Evolutionary conservation across 2,888 invertebrate species (phyloP), one percentile per base, ranked within the genome.

Genomic region (Ormyrus rosae): DNA sequence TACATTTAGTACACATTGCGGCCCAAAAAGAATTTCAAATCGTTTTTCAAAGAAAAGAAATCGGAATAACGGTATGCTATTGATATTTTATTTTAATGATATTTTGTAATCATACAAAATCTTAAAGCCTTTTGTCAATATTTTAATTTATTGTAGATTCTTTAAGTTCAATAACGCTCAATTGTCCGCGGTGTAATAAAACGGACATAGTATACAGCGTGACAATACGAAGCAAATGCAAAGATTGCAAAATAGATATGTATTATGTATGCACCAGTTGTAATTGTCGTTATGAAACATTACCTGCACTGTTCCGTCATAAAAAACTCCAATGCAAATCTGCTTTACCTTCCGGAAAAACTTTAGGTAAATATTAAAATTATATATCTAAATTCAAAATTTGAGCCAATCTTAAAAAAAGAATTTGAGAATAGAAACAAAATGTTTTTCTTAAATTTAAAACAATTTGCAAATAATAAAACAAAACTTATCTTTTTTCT

Each of bases 261-360:
- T 45, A 8, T 9, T 81, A 67, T n/a, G 63, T 81, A 8, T 81
- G 81, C 34, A 50, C 70, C 5, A 61, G 67, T 6, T 81, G 81
- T 34, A 70, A 70, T 56, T 9, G 8, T 34, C 45, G 55, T n/a
- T 81, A 78, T n/a, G 67, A 69, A 61, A 67, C 69, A 75, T 81
- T 81, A 81, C 67, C 79, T 61, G 79, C 77, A 72, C 80, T 83
- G 79, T 84, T 85, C 81, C 85, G 84, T 84, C 83, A 81, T 58
- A 81, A 77, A 80, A 85, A 86, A 89, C 7, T 81, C 5, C 81
- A 81, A 10, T 81, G 81, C 10, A 9, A 69, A 19, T 7, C 8
- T 13, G 6, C 9, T 10, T 13, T 19, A 8, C 19, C 46, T 5
- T 50, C 34, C 5, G 50, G 51, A 65, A 48, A 74, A 48, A 61